Base-by-base conservation (phyloP, 2,113 vertebrate species). In the Poeciliopsis turrubarensis region DNA sequence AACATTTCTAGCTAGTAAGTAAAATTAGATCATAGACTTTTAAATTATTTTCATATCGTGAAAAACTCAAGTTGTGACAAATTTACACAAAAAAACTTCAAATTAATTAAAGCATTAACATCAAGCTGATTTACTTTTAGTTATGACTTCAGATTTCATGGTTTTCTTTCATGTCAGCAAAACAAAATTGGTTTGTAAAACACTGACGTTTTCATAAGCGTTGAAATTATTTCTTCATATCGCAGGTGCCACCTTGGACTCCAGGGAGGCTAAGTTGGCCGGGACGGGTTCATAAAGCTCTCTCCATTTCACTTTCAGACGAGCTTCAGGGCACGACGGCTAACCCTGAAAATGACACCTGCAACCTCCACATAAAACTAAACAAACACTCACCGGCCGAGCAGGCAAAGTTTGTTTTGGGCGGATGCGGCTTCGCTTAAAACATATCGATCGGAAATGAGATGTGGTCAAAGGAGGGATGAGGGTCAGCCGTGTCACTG, bases 401-500 rank as follows among this genome's bases (percentile, higher is more conserved):
- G 70, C 70, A 57, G 67, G 81, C 60, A 82, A 70, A 73, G 82
- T 89, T 90, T 91, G 87, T 76, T 86, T 80, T 69, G 71, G 63
- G 47, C 13, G 31, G 81, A 80, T 57, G 89, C 37, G 39, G 75
- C 76, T 81, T 72, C n/a, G 37, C 77, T 89, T 90, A 86, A 87
- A 90, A 86, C 80, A 72, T 83, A 91, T 91, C 37, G 91, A 92
- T 90, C 69, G 73, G 83, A 89, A 92, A 81, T 80, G 73, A 89
- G 86, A 87, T 86, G 88, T 82, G 85, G 86, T 89, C 80, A 68
- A 78, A 90, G 83, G 77, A 82, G 75, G 81, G 79, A 86, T 68
- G 79, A 86, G 77, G 89, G 92, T 93, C 89, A 86, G 71, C 51
- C 15, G 73, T 89, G 91, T 94, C 91, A 91, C 87, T 86, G 86